phyloP scores from a whole-genome alignment of 2,888 invertebrate genomes.

The Marasmarcha lunaedactyla region DNA sequence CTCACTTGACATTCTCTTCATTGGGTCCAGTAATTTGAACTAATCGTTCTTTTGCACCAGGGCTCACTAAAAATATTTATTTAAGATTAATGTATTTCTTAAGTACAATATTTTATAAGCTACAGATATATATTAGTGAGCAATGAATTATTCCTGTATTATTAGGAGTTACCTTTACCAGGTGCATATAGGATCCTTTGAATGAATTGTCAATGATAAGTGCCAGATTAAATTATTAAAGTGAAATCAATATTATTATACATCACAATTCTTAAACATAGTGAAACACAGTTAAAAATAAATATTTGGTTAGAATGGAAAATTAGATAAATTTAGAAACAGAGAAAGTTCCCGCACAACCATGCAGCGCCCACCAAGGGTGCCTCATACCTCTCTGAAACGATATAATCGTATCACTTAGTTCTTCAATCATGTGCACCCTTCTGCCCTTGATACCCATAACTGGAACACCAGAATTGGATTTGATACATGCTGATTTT shows the following conservation, averaged over 20 bases:
- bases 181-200: too few relatives aligned
- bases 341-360: constrained; percentile 38
- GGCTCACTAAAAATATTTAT: constrained; percentile 79
- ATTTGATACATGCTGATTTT: constrained; percentile 19
- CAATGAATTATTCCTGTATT: constrained; percentile 20
- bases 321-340: too few relatives aligned
- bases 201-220: too few relatives aligned
- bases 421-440: constrained; percentile 98
- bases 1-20: constrained; percentile 93
- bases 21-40: constrained; percentile 95
- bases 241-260: too few relatives aligned
- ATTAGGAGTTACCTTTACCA: too few relatives aligned
- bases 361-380: constrained; percentile 51
- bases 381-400: constrained; percentile 95
- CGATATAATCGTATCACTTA: constrained; percentile 98
- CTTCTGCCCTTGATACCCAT: constrained; percentile 99
- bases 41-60: constrained; percentile 93
- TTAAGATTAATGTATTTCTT: constrained; percentile 4
- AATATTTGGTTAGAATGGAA: too few relatives aligned
- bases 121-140: constrained; percentile 28
- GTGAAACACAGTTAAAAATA: too few relatives aligned
- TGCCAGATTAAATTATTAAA: too few relatives aligned
- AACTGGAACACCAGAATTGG: constrained; percentile 78
- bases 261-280: too few relatives aligned
- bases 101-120: constrained; percentile 32